Evolutionary conservation across 2,113 vertebrate species (phyloP).

Genomic region (Chelonoidis abingdonii): DNA sequence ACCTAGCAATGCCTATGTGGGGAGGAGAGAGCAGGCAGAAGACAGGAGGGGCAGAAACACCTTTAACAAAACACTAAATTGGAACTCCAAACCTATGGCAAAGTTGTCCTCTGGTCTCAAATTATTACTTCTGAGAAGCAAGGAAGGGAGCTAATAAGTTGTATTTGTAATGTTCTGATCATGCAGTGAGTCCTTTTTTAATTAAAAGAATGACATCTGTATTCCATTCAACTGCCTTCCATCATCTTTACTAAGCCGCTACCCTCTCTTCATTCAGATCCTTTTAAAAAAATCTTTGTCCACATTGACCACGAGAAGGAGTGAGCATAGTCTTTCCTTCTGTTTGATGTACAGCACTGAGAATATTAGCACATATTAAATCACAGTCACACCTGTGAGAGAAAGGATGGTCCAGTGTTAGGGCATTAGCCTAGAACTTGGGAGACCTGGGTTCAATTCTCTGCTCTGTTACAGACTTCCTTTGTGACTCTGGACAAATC

Average conservation of each 20-base stretch:
- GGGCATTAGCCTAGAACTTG: not conserved
- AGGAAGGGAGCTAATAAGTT: not conserved
- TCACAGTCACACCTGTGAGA: not conserved
- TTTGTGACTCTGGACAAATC: no score
- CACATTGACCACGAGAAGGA: not conserved
- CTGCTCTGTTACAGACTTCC: no score
- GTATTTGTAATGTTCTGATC: not conserved
- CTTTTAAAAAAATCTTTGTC: not conserved
- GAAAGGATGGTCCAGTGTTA: not conserved
- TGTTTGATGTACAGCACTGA: not conserved
- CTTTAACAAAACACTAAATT: not conserved
- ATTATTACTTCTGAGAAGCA: not conserved
- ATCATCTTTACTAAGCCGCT: not conserved
- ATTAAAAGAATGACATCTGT: not conserved
- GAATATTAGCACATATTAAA: not conserved
- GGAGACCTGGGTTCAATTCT: not conserved
- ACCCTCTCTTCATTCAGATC: not conserved
- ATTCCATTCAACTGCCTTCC: not conserved
- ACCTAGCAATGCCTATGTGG: not conserved
- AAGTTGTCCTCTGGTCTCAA: not conserved
- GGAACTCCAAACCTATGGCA: not conserved
- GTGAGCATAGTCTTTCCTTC: not conserved
- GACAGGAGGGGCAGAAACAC: no score
- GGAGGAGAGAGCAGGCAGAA: no score
- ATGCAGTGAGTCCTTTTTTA: not conserved